Base-by-base conservation (phyloP, 2,888 invertebrate species). In the Blomia tropicalis region DNA sequence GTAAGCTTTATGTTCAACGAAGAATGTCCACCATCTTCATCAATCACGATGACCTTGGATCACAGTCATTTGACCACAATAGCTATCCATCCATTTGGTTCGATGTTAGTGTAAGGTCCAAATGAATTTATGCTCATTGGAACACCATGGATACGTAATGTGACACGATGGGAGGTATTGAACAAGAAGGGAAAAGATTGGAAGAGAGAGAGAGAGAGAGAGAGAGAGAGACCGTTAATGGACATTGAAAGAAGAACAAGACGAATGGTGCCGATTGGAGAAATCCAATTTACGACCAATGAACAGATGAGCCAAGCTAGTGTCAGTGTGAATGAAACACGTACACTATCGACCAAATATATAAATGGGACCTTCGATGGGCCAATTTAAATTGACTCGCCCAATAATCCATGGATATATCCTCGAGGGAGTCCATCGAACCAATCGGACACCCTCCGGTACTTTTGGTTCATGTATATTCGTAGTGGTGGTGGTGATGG, bases 371-470 rank as follows among this genome's bases (percentile, higher is more conserved):
- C 27, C 7, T 47, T 36, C 36, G 36, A 11, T 7, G 51, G 51
- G 51, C 51, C 51, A 47, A 47, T 47, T 47, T 47, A 47, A 47
- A 47, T 47, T 47, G 51, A 27, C 22, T 27, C 22, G n/a, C n/a
- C n/a, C 5, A 47, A 27, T 47, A 47, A 47, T 47, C 51, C 51
- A 19, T 11, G 51, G 22, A 14, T 7, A 27, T 14, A 47, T 27
- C n/a, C 51, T 47, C 51, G 7, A 19, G 51, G 51, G 51, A 47
- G 51, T 27, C 23, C 36, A 36, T 17, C 17, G 36, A 36, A n/a
- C n/a, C n/a, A n/a, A n/a, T n/a, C n/a, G n/a, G n/a, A n/a, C n/a
- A n/a, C n/a, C n/a, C n/a, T n/a, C n/a, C 36, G 36, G 36, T 36
- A 36, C 36, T 36, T n/a, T n/a, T n/a, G n/a, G n/a, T n/a, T n/a